Base-by-base conservation (phyloP, 2,888 invertebrate genomes). In the Tinea semifulvella region DNA sequence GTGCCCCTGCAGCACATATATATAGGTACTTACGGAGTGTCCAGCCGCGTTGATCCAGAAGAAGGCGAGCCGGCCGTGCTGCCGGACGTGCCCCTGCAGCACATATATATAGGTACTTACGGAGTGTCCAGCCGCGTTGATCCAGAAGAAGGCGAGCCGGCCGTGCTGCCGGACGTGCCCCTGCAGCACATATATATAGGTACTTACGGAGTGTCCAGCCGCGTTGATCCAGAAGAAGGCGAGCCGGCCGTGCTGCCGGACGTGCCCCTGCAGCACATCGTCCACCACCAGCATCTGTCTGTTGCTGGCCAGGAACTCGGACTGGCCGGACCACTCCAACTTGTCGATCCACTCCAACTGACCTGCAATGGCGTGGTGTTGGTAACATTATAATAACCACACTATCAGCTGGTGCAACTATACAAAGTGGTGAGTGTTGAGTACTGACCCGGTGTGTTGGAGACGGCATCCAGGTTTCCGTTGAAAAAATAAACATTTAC, bases 391-490 rank as follows among this genome's bases (percentile, higher is more conserved):
- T n/a, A n/a, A n/a, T n/a, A n/a, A n/a, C n/a, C n/a, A n/a, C n/a
- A n/a, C n/a, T n/a, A n/a, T n/a, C n/a, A n/a, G n/a, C n/a, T n/a
- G n/a, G n/a, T n/a, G n/a, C n/a, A n/a, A n/a, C n/a, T n/a, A n/a
- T n/a, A n/a, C n/a, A n/a, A n/a, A n/a, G n/a, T n/a, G n/a, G n/a
- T n/a, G n/a, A n/a, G n/a, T n/a, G n/a, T n/a, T n/a, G n/a, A n/a
- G n/a, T n/a, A 31, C 13, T 31, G 80, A 85, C 93, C 94, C 51
- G 89, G 85, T 6, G 92, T 92, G 54, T 91, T 90, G 26, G 92
- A 91, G 51, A 94, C 90, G 10, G 94, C 84, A 63, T 95, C 94
- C 52, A 94, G 73, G 58, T 94, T 92, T 1, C 92, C 92, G 50
- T 87, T 90, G 58, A 88, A 88, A 1, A 92, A 87, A 14, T 84